A percentile compares a stretch with the other conserved stretches of the same genome.
Conservation (phyloP, 2,888 invertebrate species). For the Caenorhabditis macrosperma region DNA sequence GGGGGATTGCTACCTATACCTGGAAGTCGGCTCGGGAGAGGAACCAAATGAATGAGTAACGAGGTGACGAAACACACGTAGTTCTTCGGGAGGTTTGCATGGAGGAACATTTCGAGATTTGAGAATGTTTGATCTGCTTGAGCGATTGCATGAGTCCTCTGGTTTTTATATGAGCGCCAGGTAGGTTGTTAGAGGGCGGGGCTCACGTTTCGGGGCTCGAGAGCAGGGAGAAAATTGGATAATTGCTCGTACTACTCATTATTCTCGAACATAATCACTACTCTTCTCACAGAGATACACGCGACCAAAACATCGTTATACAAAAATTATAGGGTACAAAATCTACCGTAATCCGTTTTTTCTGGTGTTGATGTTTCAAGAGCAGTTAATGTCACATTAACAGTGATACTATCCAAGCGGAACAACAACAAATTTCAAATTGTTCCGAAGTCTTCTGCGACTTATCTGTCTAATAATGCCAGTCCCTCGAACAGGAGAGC, state of each 20-base stretch:
- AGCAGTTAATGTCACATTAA: no score
- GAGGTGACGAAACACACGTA: slow-evolving; percentile 46
- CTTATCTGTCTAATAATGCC: no score
- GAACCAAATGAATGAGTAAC: slow-evolving; percentile 23
- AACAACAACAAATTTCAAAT: no score
- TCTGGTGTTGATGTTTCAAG: no score
- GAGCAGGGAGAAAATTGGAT: neutral
- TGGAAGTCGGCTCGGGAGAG: neutral
- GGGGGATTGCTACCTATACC: neutral
- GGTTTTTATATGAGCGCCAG: neutral
- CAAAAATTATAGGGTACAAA: neutral
- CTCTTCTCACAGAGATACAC: no score
- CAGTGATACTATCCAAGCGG: no score
- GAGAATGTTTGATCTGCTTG: slow-evolving; percentile 20
- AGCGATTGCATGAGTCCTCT: neutral
- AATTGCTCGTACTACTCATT: neutral
- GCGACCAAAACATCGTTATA: no score
- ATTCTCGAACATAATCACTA: neutral
- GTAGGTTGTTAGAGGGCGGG: neutral
- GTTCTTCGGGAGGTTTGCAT: slow-evolving; percentile 7
- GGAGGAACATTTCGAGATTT: slow-evolving; percentile 5
- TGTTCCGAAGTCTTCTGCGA: no score
- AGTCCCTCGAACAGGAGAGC: no score
- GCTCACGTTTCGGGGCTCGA: neutral
- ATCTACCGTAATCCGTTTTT: neutral